Conservation (phyloP, 2,797 vertebrate genomes). For the Myotis findleyi region DNA sequence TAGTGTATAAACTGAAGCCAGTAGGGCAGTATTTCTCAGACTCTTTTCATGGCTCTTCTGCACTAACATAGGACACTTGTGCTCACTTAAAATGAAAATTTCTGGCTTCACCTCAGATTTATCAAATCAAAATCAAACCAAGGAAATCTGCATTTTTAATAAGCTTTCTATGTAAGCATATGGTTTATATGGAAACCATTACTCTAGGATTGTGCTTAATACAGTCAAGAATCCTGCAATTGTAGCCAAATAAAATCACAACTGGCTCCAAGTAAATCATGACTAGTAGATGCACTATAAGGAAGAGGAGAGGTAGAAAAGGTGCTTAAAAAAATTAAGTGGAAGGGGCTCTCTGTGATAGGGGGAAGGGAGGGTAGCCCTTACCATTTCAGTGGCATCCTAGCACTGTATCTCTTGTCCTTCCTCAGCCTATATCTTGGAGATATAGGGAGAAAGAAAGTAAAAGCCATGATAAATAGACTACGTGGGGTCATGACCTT, state of each 20-base stretch:
- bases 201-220: slow-evolving; percentile 9
- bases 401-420: background rate
- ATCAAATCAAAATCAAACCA: background rate
- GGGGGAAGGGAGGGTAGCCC: background rate
- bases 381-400: background rate
- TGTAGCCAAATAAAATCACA: slow-evolving; percentile 43
- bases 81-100: slow-evolving; percentile 1
- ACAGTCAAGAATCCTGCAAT: background rate
- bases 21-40: slow-evolving; percentile 3
- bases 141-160: slow-evolving; percentile 16
- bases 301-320: background rate
- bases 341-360: background rate
- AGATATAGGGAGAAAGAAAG: background rate
- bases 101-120: background rate
- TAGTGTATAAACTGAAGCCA: background rate
- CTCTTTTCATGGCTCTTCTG: background rate
- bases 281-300: background rate
- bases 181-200: background rate
- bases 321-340: slow-evolving; percentile 26
- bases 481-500: background rate
- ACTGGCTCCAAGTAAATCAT: background rate
- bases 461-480: background rate
- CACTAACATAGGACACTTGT: background rate
- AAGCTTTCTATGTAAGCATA: background rate
- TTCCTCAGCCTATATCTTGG: background rate